phyloP scores from a whole-genome alignment of 2,888 invertebrate species.

The Heliconius ethilla region DNA sequence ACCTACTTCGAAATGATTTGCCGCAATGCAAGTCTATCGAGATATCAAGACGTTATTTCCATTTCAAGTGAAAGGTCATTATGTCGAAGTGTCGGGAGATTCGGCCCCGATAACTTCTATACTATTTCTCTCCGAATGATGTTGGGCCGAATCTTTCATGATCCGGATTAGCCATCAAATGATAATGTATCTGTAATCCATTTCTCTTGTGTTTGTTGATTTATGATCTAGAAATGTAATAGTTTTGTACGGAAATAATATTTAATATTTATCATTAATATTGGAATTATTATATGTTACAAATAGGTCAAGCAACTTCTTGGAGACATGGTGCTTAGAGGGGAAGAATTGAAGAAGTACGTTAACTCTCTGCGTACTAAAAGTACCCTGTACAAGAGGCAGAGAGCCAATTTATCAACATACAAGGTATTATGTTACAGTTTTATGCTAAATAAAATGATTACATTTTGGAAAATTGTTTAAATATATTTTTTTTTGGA shows the following conservation, averaged over 20 bases:
- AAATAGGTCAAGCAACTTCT: conserved; percentile 74
- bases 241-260: not conserved
- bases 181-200: conserved; percentile 32
- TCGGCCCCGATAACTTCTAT: conserved; percentile 56
- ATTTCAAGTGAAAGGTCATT: conserved; percentile 69
- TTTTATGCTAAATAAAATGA: not conserved
- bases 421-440: conserved; percentile 74
- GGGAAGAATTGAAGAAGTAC: conserved; percentile 92
- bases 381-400: conserved; percentile 91
- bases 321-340: conserved; percentile 87
- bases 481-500: not conserved
- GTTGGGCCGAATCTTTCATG: conserved; percentile 52
- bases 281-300: not conserved
- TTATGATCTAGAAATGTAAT: not conserved
- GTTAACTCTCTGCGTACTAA: conserved; percentile 90
- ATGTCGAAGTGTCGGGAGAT: conserved; percentile 57
- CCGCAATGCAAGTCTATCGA: conserved; percentile 49
- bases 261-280: not conserved
- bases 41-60: conserved; percentile 62
- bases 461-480: not conserved
- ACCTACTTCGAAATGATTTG: conserved; percentile 28
- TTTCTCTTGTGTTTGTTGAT: conserved; percentile 22
- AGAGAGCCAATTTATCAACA: conserved; percentile 88
- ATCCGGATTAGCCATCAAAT: conserved; percentile 48
- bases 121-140: conserved; percentile 55